phyloP scores from a whole-genome alignment of 2,888 invertebrate genomes.

The Drosophila atroscutellata region DNA sequence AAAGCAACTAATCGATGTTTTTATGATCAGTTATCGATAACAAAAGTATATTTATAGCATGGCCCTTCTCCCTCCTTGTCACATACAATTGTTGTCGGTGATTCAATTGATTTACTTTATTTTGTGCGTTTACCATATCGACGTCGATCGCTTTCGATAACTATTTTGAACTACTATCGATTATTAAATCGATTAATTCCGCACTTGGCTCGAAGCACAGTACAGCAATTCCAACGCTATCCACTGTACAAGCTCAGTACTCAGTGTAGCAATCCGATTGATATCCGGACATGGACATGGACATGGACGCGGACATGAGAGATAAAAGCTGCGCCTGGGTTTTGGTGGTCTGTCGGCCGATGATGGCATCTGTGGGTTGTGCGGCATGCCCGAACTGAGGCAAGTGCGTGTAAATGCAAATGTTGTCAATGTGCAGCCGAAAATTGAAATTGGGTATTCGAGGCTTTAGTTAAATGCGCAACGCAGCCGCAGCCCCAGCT shows the following conservation, averaged over 20 bases:
- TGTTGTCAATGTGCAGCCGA: conserved; percentile 72
- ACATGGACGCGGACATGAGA: conserved; percentile 6
- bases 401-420: conserved; percentile 78
- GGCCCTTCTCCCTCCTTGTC: neutral
- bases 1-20: neutral
- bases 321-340: conserved; percentile 4
- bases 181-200: neutral
- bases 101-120: neutral
- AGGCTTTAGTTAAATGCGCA: conserved; percentile 65
- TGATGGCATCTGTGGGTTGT: conserved; percentile 40
- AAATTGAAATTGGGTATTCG: conserved; percentile 66
- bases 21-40: conserved; percentile 6
- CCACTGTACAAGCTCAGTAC: conserved; percentile 31
- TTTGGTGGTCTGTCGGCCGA: conserved; percentile 12
- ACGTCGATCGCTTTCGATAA: neutral
- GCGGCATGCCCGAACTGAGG: conserved; percentile 67
- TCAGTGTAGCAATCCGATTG: conserved; percentile 54
- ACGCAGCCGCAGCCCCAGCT: conserved; percentile 46
- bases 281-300: conserved; percentile 37
- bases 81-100: neutral
- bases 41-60: neutral
- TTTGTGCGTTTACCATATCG: neutral
- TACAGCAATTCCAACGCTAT: neutral
- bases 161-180: neutral
- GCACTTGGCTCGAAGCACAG: neutral